phyloP scores from a whole-genome alignment of 2,888 invertebrate species.

The Pollenia griseotomentosa region DNA sequence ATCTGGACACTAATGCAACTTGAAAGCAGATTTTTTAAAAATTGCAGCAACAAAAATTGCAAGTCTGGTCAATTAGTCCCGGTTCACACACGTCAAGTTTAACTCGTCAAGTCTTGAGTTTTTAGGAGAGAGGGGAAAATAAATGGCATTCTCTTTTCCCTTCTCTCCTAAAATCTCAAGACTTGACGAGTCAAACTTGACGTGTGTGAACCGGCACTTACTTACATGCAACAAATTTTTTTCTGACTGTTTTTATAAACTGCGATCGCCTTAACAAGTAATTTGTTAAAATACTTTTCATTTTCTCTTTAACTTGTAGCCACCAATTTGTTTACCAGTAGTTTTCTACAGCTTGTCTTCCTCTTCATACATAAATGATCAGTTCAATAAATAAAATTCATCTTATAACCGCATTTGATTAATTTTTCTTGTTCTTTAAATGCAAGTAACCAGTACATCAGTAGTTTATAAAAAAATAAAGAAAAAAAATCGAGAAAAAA shows the following conservation, averaged over 20 bases:
- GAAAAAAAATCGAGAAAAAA: conserved; percentile 3
- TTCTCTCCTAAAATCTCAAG: too few species aligned
- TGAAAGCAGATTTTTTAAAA: too few species aligned
- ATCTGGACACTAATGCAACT: too few species aligned
- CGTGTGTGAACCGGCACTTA: too few species aligned
- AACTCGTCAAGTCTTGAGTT: too few species aligned
- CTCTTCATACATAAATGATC: background rate
- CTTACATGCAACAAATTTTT: background rate
- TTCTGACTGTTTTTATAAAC: background rate
- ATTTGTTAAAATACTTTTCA: background rate
- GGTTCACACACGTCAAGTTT: too few species aligned
- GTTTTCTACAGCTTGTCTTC: background rate
- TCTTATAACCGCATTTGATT: conserved; percentile 27
- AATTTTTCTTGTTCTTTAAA: conserved; percentile 43
- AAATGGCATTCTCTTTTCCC: too few species aligned
- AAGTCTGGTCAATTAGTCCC: too few species aligned
- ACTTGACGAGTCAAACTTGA: too few species aligned
- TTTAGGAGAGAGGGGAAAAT: too few species aligned
- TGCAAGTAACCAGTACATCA: background rate
- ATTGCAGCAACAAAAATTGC: too few species aligned
- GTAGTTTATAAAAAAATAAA: background rate
- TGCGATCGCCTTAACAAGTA: background rate
- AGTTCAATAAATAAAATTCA: conserved; percentile 34
- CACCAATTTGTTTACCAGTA: conserved; percentile 19
- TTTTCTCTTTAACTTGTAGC: background rate